Conservation (phyloP, 2,888 invertebrate genomes). For the Pachydiplax longipennis region DNA sequence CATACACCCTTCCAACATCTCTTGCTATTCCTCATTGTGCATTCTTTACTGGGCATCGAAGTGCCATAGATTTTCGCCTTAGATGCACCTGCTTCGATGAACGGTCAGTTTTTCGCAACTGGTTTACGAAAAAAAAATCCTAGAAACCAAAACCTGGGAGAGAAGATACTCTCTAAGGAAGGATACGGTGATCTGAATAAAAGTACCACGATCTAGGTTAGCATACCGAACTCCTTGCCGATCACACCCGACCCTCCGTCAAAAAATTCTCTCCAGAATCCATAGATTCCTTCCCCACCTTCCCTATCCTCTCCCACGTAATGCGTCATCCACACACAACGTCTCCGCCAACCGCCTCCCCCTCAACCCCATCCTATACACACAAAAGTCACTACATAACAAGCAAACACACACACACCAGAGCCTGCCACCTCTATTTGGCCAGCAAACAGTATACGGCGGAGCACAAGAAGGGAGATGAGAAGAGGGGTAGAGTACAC, state of each 20-base stretch:
- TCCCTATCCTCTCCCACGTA: background rate
- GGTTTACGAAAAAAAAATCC: no score
- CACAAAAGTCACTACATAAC: slow-evolving; percentile 41
- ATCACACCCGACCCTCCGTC: background rate
- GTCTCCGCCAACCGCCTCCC: slow-evolving; percentile 9
- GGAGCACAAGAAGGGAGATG: background rate
- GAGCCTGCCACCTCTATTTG: slow-evolving; percentile 42
- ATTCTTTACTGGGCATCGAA: no score
- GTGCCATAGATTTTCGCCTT: no score
- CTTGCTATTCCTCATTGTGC: no score
- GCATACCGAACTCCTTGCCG: background rate
- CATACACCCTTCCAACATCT: no score
- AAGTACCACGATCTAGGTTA: no score
- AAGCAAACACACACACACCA: slow-evolving; percentile 40
- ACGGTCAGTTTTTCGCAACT: no score
- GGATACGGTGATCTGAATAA: no score
- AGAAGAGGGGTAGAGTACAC: background rate
- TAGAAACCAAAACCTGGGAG: no score
- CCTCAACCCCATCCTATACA: slow-evolving; percentile 13
- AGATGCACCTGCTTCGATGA: no score
- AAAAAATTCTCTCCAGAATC: background rate
- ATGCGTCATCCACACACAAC: slow-evolving; percentile 9
- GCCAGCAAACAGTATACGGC: slow-evolving; percentile 12
- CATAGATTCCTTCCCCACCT: background rate
- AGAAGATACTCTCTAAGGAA: no score